A percentile compares a stretch with the other conserved stretches of the same genome.
Conservation (phyloP, 2,888 invertebrate species). For the Drosophila leonis region DNA sequence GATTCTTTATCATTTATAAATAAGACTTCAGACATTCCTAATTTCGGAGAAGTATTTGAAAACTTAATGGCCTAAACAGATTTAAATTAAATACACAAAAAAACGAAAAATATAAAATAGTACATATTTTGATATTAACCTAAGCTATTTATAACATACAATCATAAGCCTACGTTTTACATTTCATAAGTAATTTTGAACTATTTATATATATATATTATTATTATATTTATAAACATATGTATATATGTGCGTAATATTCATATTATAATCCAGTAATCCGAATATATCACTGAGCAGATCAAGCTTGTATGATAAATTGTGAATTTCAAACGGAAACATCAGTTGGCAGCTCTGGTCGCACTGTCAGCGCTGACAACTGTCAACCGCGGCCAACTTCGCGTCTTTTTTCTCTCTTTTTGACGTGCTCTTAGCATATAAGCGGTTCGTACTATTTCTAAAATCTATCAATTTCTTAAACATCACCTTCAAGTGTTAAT, state of each 20-base stretch:
- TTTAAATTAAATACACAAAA: neutral
- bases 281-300: neutral
- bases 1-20: neutral
- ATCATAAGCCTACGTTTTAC: constrained; percentile 10
- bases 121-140: neutral
- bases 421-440: constrained; percentile 82
- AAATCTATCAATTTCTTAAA: constrained; percentile 74
- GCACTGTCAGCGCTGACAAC: constrained; percentile 34
- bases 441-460: constrained; percentile 77
- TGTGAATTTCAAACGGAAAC: constrained; percentile 35
- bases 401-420: constrained; percentile 81
- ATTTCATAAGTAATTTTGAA: neutral
- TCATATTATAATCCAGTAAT: neutral
- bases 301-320: constrained; percentile 28
- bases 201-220: neutral
- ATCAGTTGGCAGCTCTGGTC: constrained; percentile 48
- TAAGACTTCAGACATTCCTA: neutral
- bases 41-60: neutral
- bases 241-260: neutral
- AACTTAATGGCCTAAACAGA: neutral
- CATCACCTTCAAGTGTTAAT: constrained; percentile 63
- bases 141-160: neutral
- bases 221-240: too few species aligned
- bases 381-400: constrained; percentile 76
- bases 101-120: neutral